phyloP scores from a whole-genome alignment of 2,797 vertebrate species.

The Eleutherodactylus coqui region DNA sequence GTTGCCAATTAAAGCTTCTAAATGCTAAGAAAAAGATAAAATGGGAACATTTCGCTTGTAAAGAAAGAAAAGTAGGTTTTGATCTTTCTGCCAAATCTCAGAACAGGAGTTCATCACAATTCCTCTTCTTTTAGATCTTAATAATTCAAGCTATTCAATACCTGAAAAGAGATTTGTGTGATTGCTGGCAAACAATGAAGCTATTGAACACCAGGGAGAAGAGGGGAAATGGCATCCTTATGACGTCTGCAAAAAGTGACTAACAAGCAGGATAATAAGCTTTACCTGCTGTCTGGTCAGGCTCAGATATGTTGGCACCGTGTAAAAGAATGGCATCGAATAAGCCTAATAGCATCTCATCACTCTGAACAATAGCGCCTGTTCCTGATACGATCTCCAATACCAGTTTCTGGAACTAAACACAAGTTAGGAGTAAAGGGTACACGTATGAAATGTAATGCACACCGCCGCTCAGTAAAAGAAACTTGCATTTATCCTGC shows the following conservation, averaged over 20 bases:
- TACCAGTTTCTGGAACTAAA: conserved; percentile 75
- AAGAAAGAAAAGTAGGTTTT: background rate
- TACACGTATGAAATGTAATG: too few species aligned
- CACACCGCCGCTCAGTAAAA: background rate
- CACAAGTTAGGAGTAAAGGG: background rate
- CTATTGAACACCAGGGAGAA: background rate
- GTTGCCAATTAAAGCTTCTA: too few species aligned
- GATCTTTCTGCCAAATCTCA: conserved; percentile 10
- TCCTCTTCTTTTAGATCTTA: background rate
- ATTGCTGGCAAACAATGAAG: conserved; percentile 33
- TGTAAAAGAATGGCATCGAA: conserved; percentile 70
- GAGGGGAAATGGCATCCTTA: background rate
- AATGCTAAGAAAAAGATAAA: background rate
- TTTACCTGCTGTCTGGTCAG: conserved; percentile 70
- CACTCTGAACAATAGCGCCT: conserved; percentile 59
- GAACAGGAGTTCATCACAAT: conserved; percentile 4
- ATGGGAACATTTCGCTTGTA: background rate
- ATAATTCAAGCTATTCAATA: background rate
- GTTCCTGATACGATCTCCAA: conserved; percentile 70
- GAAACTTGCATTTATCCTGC: background rate
- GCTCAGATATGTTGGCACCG: background rate
- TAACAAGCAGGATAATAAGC: conserved; percentile 29
- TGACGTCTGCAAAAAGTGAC: background rate
- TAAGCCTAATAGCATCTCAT: conserved; percentile 73
- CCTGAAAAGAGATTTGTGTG: conserved; percentile 45